A percentile compares a stretch with the other conserved stretches of the same genome.
Conservation (phyloP, 2,888 invertebrate genomes). For the Heliconius sara region DNA sequence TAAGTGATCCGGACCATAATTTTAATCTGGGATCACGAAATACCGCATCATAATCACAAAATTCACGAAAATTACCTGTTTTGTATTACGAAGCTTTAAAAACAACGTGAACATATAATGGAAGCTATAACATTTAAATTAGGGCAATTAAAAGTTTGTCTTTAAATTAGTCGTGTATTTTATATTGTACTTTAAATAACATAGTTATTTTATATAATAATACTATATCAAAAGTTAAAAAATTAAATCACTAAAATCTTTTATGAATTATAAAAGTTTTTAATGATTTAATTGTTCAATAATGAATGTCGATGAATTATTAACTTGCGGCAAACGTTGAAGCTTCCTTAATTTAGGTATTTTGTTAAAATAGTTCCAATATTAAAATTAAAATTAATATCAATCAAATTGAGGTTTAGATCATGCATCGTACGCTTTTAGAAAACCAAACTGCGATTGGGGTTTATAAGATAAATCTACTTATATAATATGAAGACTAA, state of each 20-base stretch:
- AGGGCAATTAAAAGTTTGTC: constrained; percentile 18
- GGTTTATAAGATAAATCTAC: not conserved
- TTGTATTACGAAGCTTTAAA: constrained; percentile 13
- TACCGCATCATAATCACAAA: constrained; percentile 35
- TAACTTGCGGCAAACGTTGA: not conserved
- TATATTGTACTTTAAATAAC: not conserved
- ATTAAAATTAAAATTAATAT: no score
- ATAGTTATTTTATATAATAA: not conserved
- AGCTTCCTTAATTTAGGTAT: not conserved
- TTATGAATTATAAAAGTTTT: not conserved
- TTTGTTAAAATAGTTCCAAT: not conserved
- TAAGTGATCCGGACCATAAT: constrained; percentile 34
- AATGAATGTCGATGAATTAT: no score
- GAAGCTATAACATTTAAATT: constrained; percentile 16
- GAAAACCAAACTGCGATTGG: not conserved
- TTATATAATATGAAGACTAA: no score
- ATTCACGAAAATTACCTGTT: constrained; percentile 33
- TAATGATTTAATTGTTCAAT: no score
- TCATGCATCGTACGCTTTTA: not conserved
- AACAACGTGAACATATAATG: constrained; percentile 20
- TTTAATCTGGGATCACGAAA: constrained; percentile 36
- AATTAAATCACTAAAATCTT: not conserved
- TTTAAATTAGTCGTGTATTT: constrained; percentile 11
- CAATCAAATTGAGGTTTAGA: no score
- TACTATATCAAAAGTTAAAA: not conserved